Percentiles rank a stretch among this genome's conserved stretches.
Conservation (phyloP, 2,888 invertebrate species). For the Ophioninae sp. region DNA sequence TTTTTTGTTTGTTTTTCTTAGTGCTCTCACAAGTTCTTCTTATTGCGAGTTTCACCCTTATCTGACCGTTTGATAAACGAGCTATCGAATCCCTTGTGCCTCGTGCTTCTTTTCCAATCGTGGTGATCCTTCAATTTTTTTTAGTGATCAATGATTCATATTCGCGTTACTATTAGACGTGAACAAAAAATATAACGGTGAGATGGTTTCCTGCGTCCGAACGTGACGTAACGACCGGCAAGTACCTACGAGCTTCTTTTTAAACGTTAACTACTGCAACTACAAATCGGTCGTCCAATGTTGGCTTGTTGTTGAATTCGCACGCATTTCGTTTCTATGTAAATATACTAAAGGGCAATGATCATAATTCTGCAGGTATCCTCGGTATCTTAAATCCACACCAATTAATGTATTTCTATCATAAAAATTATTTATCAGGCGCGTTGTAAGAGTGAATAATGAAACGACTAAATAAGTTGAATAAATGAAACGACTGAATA, state of each 20-base stretch:
- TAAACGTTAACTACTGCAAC: neutral
- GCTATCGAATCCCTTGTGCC: constrained; percentile 24
- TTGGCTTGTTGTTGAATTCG: neutral
- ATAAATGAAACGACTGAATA: neutral
- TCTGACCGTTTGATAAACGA: constrained; percentile 5
- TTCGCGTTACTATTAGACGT: neutral
- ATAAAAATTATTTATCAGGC: neutral
- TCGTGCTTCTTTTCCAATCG: neutral
- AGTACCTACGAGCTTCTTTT: constrained; percentile 10
- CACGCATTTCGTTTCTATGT: constrained; percentile 55
- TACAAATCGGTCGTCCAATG: neutral
- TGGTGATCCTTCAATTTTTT: neutral
- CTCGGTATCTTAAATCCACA: neutral
- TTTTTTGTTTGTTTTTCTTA: neutral
- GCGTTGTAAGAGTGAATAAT: neutral
- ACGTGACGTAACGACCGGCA: neutral
- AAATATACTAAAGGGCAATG: constrained; percentile 71
- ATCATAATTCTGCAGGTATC: neutral
- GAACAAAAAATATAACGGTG: constrained; percentile 46
- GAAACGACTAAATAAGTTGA: too few relatives aligned
- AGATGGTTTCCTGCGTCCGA: constrained; percentile 20
- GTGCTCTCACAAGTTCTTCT: too few relatives aligned
- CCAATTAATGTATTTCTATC: neutral
- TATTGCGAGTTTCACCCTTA: neutral
- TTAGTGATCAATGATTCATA: neutral